phyloP scores from a whole-genome alignment of 2,113 vertebrate species.

The Bubo blakistoni region DNA sequence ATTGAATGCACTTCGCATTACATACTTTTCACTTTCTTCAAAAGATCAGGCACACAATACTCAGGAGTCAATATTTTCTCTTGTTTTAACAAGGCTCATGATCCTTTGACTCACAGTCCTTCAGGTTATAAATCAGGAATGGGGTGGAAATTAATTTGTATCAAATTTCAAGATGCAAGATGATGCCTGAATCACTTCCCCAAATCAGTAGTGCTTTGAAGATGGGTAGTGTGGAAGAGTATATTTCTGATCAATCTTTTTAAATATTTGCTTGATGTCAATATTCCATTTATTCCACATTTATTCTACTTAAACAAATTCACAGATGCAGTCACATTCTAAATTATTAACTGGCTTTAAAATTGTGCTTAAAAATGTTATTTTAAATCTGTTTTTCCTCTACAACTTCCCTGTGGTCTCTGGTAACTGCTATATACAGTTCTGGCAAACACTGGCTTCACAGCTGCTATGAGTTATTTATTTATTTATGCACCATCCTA shows the following conservation, averaged over 20 bases:
- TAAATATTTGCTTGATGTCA: background rate
- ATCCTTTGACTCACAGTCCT: background rate
- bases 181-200: background rate
- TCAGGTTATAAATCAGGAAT: background rate
- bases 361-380: background rate
- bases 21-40: background rate
- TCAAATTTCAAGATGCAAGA: background rate
- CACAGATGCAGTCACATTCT: background rate
- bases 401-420: background rate
- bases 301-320: background rate
- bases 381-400: slow-evolving; percentile 24
- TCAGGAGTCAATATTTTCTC: background rate
- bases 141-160: background rate
- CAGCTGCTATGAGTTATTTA: slow-evolving; percentile 29
- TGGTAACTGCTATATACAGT: background rate
- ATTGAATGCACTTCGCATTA: background rate
- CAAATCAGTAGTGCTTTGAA: background rate
- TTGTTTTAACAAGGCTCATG: background rate
- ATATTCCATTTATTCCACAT: background rate
- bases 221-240: background rate
- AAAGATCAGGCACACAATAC: background rate
- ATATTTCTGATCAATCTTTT: background rate
- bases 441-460: slow-evolving; percentile 7
- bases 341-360: background rate
- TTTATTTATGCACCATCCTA: slow-evolving; percentile 7